Conservation (phyloP, 1,140 invertebrate species). For the Manduca sexta region DNA sequence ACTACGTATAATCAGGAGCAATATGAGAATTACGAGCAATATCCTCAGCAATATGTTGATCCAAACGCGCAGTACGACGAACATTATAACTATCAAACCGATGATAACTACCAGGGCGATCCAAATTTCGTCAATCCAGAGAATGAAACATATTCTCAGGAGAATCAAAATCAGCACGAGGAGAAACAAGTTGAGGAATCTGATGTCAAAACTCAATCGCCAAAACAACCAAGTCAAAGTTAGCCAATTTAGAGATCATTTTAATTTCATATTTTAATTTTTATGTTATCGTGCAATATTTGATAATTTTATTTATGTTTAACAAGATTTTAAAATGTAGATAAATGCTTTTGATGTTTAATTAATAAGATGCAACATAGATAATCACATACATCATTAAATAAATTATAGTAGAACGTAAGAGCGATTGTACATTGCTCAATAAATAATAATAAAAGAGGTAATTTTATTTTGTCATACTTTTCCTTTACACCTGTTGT, state of each 20-base stretch:
- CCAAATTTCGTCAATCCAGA: conserved; percentile 43
- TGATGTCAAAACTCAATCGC: neutral
- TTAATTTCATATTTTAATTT: no score
- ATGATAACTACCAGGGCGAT: conserved; percentile 38
- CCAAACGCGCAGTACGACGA: conserved; percentile 36
- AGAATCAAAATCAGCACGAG: neutral
- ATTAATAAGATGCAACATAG: no score
- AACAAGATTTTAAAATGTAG: conserved; percentile 3
- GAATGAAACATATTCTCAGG: conserved; percentile 26
- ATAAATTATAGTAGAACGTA: no score
- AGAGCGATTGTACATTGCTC: no score
- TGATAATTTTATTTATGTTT: neutral
- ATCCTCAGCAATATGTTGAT: conserved; percentile 43
- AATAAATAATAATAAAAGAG: no score
- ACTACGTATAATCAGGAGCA: conserved; percentile 23
- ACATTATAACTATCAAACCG: conserved; percentile 40
- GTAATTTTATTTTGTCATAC: no score
- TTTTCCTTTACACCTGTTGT: no score
- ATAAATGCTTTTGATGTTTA: conserved; percentile 19
- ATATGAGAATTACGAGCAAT: conserved; percentile 49
- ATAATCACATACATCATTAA: no score
- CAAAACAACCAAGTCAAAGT: conserved; percentile 24
- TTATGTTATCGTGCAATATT: conserved; percentile 26
- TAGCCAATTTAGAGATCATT: conserved; percentile 24
- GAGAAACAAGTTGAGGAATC: neutral